These are phyloP conservation scores for Scleropages formosus DNA, from an alignment of 2,797 vertebrate genomes.

Conservation along the genomic window DNA sequence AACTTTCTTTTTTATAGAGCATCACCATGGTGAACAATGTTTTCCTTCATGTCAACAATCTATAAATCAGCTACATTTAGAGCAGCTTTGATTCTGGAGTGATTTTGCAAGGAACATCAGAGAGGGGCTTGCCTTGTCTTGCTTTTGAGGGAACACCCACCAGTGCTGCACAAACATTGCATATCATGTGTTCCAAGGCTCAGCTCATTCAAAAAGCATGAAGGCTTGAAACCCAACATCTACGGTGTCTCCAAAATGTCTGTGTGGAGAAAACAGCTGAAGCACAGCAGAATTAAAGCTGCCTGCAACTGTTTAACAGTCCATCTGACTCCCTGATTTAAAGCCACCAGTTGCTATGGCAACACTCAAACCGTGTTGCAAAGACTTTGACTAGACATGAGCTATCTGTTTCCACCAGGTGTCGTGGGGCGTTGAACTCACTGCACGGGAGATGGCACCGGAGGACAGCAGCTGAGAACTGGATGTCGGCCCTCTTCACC, in stretches of 20 bases:
- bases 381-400: neutral
- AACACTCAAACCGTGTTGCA: neutral
- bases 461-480: slow-evolving; percentile 51
- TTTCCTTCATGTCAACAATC: too few relatives aligned
- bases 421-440: slow-evolving; percentile 47
- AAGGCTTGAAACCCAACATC: too few relatives aligned
- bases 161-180: neutral
- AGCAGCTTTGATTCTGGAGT: too few relatives aligned
- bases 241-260: too few relatives aligned
- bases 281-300: neutral
- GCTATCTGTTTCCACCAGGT: neutral
- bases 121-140: neutral
- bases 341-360: too few relatives aligned
- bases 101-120: too few relatives aligned
- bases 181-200: too few relatives aligned
- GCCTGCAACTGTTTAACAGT: too few relatives aligned
- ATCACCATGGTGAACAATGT: too few relatives aligned
- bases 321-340: too few relatives aligned
- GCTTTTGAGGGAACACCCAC: neutral
- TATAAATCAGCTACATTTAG: too few relatives aligned
- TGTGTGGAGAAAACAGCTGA: neutral
- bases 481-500: slow-evolving; percentile 60
- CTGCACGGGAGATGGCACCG: slow-evolving; percentile 54
- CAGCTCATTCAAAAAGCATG: neutral
- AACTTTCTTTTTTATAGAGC: too few relatives aligned